These are phyloP conservation scores for Teleogryllus oceanicus DNA, from an alignment of 2,888 invertebrate species.

Conservation along the genomic window DNA sequence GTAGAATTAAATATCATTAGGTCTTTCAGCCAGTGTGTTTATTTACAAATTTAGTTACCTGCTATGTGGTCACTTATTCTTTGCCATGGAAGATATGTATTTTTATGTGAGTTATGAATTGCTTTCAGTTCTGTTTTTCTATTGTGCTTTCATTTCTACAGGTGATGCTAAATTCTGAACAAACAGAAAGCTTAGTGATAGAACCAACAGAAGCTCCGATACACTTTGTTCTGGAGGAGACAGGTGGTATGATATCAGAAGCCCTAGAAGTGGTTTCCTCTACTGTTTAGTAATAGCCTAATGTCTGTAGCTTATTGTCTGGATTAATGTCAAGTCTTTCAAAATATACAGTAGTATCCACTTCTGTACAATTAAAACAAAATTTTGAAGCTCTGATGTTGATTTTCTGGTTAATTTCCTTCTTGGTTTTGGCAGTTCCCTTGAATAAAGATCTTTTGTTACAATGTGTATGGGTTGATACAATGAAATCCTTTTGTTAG, in stretches of 20 bases:
- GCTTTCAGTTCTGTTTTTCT: not conserved
- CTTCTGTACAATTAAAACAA: not conserved
- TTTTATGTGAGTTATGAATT: too few relatives aligned
- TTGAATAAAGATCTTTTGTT: too few relatives aligned
- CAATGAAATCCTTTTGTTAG: too few relatives aligned
- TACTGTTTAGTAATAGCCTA: not conserved
- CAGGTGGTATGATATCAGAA: constrained; percentile 18
- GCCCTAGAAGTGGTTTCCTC: constrained; percentile 21
- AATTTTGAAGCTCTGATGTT: not conserved
- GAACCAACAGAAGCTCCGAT: not conserved
- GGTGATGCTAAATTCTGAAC: not conserved
- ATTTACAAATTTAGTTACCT: too few relatives aligned
- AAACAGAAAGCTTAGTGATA: not conserved
- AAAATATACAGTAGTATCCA: not conserved
- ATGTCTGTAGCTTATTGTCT: not conserved
- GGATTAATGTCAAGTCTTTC: not conserved
- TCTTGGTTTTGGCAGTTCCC: too few relatives aligned
- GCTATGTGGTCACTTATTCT: too few relatives aligned
- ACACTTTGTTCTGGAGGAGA: constrained; percentile 20
- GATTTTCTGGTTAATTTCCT: too few relatives aligned
- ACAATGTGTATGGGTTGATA: too few relatives aligned
- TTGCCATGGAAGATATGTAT: too few relatives aligned
- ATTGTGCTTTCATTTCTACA: not conserved
- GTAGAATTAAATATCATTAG: too few relatives aligned
- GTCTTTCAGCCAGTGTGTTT: too few relatives aligned